Evolutionary conservation across 2,888 invertebrate genomes (phyloP), one percentile per base, ranked within the genome.

Genomic region (Xestia rhomboidea): DNA sequence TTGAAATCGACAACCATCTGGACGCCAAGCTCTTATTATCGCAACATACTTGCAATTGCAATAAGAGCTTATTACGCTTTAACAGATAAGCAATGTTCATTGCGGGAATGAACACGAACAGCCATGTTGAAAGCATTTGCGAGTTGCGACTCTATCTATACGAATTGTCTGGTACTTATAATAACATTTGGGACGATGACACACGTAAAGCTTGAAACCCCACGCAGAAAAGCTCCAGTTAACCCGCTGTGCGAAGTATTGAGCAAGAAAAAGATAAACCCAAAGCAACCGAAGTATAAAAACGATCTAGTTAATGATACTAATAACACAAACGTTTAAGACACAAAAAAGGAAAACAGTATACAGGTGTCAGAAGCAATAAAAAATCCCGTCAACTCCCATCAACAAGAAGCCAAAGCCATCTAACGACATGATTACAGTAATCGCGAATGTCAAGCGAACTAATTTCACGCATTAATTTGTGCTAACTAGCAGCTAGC

Each of bases 381-480:
- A 78, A 83, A 80, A 82, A 71, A 15, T 72, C 54, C 69, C 51
- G 71, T 77, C 54, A 77, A 67, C 30, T 51, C 62, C 63, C 51
- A 63, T 79, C 51, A 72, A 68, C 66, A 46, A 68, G 49, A 67
- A 63, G 27, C 69, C 76, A 68, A 77, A 41, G 62, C 41, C 24
- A 38, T n/a, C 44, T 60, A 57, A 64, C 62, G 54, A 51, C 69
- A 73, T 76, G 60, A 84, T 84, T 79, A 77, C 77, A 81, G 80
- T 84, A 74, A 78, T 82, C 54, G n/a, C 51, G 60, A 76, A 76
- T 79, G 68, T 79, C 76, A 79, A 67, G 54, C 77, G 57, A 49
- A 78, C 66, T 81, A 77, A 88, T 85, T 83, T 81, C 44, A 76
- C 63, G 46, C 75, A 70, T 75, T 76, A 67, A 79, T 81, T 68